Conservation (phyloP, 2,797 vertebrate genomes). For the Streptopelia turtur region DNA sequence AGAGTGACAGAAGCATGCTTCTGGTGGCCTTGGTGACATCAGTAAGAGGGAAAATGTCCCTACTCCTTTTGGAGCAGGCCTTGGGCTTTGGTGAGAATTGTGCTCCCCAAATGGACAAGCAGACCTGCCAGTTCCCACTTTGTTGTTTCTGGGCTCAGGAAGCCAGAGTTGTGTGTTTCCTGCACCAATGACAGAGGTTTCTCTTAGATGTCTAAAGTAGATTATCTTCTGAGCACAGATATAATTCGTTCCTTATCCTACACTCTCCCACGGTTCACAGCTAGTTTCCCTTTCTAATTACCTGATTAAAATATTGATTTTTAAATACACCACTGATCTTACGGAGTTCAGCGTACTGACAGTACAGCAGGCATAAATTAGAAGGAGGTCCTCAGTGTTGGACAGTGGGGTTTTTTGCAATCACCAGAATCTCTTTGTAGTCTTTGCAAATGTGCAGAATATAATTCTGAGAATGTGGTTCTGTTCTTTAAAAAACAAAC, state of each 20-base stretch:
- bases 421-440: not conserved
- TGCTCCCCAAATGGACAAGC: not conserved
- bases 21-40: not conserved
- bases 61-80: not conserved
- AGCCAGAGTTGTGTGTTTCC: not conserved
- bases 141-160: not conserved
- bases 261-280: not conserved
- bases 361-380: not conserved
- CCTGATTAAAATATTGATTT: slow-evolving; percentile 3
- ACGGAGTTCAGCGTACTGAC: not conserved
- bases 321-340: not conserved
- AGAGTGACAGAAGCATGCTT: not conserved
- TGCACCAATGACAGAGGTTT: not conserved
- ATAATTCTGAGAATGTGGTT: not conserved
- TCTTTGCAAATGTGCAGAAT: not conserved
- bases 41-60: fast-evolving
- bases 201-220: not conserved
- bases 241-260: not conserved
- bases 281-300: not conserved
- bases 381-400: not conserved
- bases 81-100: not conserved
- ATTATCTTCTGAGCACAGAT: not conserved
- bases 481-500: not conserved
- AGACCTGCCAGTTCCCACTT: not conserved
- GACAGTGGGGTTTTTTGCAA: fast-evolving